phyloP scores from a whole-genome alignment of 2,888 invertebrate genomes.

The Lithophane socia region DNA sequence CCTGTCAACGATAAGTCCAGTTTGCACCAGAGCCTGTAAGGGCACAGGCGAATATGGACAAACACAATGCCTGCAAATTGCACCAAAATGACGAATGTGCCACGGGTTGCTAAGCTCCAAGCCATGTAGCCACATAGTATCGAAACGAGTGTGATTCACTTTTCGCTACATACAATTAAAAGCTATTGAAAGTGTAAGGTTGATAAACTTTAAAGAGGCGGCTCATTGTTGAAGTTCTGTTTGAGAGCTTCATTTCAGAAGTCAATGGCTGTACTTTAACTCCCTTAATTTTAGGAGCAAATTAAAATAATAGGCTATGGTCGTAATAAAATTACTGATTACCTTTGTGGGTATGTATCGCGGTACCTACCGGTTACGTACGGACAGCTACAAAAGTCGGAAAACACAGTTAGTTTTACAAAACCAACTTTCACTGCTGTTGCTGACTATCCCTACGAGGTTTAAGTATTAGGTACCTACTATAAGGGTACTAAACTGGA shows the following conservation, averaged over 20 bases:
- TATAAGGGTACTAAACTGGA: no score
- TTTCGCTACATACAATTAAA: constrained; percentile 40
- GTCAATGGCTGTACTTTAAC: not conserved
- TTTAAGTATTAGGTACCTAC: not conserved
- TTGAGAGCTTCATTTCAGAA: not conserved
- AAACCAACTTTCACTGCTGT: not conserved
- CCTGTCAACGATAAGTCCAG: constrained; percentile 70
- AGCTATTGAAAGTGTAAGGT: constrained; percentile 27
- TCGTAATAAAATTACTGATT: not conserved
- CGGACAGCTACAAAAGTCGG: not conserved
- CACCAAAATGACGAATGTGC: constrained; percentile 72
- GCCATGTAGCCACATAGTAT: not conserved
- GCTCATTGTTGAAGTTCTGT: not conserved
- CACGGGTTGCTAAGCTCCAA: constrained; percentile 49
- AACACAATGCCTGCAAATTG: constrained; percentile 77
- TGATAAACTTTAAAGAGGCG: not conserved
- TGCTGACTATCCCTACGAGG: not conserved
- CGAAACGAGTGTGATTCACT: constrained; percentile 53
- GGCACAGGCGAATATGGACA: constrained; percentile 72
- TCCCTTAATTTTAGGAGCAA: not conserved
- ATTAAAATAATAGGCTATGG: not conserved
- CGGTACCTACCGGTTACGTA: not conserved
- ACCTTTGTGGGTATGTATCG: not conserved
- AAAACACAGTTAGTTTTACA: not conserved
- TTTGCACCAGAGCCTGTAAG: constrained; percentile 64